These are phyloP conservation scores for Genyomyrus donnyi DNA, from an alignment of 2,113 vertebrate species.

Conservation along the genomic window DNA sequence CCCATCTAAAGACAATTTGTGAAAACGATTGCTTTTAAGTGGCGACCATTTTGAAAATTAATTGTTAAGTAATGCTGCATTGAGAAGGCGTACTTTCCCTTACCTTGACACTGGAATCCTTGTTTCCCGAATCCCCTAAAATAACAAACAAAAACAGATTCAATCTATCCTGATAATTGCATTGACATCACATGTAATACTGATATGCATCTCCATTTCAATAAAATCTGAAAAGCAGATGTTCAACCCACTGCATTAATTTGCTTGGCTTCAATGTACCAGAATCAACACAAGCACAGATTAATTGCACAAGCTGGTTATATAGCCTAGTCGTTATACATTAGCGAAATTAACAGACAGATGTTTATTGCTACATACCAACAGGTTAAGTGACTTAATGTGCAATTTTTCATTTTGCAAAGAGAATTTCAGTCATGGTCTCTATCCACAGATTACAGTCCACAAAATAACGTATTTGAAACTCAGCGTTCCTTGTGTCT, in stretches of 20 bases:
- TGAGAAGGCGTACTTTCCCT: background rate
- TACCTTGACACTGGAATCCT: slow-evolving; percentile 39
- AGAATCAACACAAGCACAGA: background rate
- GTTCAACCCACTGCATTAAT: slow-evolving; percentile 14
- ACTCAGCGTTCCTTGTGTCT: background rate
- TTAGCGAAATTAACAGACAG: slow-evolving; percentile 1
- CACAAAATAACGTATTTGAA: background rate
- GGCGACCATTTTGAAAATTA: slow-evolving; percentile 2
- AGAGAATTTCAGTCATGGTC: background rate
- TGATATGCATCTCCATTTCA: background rate
- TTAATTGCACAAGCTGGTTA: background rate
- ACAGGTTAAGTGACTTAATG: slow-evolving; percentile 7
- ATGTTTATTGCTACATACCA: background rate
- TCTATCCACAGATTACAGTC: background rate
- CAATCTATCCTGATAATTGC: background rate
- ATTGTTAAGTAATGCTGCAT: background rate
- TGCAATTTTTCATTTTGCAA: background rate
- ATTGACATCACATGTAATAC: background rate
- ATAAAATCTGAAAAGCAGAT: background rate
- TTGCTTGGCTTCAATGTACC: background rate
- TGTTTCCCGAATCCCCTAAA: slow-evolving; percentile 38
- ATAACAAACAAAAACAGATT: slow-evolving; percentile 12
- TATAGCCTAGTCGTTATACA: background rate
- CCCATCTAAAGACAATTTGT: background rate
- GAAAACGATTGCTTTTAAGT: background rate